phyloP scores from a whole-genome alignment of 1,140 invertebrate genomes.

The Drosophila murphyi region DNA sequence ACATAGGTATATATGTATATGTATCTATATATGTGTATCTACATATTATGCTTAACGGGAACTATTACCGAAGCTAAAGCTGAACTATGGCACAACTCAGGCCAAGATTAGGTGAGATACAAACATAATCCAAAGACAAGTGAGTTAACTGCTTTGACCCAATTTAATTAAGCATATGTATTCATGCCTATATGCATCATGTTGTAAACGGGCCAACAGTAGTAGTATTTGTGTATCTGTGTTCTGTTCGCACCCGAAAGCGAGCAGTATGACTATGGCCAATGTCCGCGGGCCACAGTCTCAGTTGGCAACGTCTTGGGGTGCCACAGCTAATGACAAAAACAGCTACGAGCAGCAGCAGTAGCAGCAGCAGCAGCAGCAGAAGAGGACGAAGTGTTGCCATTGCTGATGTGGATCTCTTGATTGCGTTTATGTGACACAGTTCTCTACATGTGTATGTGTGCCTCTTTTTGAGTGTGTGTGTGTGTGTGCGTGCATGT shows the following conservation, averaged over 20 bases:
- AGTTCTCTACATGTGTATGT: not conserved
- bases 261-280: constrained; percentile 16
- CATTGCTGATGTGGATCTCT: constrained; percentile 39
- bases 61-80: not conserved
- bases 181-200: constrained; percentile 40
- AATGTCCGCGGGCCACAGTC: constrained; percentile 38
- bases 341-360: constrained; percentile 18
- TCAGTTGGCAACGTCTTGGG: constrained; percentile 26
- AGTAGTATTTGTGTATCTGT: constrained; percentile 62
- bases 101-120: constrained; percentile 74
- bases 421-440: constrained; percentile 43
- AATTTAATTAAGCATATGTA: constrained; percentile 77
- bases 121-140: constrained; percentile 80
- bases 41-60: constrained; percentile 32
- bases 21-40: not conserved
- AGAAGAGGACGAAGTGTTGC: constrained; percentile 8
- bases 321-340: constrained; percentile 54
- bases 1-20: not conserved
- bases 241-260: constrained; percentile 69
- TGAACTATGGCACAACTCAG: constrained; percentile 9
- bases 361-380: not conserved
- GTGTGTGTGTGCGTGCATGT: constrained; percentile 23
- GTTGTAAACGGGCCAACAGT: constrained; percentile 25
- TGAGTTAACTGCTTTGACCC: constrained; percentile 80
- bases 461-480: not conserved